These are phyloP conservation scores for Sycobia sp. DNA, from an alignment of 1,140 invertebrate species.

Conservation along the genomic window DNA sequence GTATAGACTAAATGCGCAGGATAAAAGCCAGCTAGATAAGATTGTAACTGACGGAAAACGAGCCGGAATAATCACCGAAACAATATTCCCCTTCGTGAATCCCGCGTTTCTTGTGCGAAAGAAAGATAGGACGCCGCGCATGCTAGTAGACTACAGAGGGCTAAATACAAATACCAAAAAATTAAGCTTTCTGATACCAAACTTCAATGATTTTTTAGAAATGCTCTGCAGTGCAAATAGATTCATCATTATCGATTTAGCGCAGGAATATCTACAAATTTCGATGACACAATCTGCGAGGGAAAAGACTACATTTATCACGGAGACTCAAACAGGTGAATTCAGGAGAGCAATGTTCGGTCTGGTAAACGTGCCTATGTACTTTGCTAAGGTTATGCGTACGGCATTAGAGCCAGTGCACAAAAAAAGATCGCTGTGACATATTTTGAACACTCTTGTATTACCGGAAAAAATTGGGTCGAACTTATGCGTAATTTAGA, in stretches of 20 bases:
- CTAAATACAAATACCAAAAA: neutral
- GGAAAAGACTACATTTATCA: too few relatives aligned
- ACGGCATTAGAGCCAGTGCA: too few relatives aligned
- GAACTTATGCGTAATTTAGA: slow-evolving; percentile 26
- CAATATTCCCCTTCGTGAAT: too few relatives aligned
- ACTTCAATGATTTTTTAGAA: slow-evolving; percentile 3
- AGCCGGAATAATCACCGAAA: too few relatives aligned
- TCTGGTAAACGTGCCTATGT: slow-evolving; percentile 11
- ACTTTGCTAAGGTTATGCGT: slow-evolving; percentile 24
- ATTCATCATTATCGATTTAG: too few relatives aligned
- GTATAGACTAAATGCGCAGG: too few relatives aligned
- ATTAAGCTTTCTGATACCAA: neutral
- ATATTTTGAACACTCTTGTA: slow-evolving; percentile 42
- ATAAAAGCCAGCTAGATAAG: too few relatives aligned
- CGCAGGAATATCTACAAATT: too few relatives aligned
- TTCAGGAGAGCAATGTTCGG: slow-evolving; percentile 12
- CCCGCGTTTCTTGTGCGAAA: neutral
- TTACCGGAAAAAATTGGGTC: slow-evolving; percentile 31
- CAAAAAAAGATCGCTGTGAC: neutral
- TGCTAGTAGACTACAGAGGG: neutral
- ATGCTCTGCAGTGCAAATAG: too few relatives aligned
- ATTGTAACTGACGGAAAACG: too few relatives aligned
- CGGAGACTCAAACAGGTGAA: neutral
- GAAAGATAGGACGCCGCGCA: slow-evolving; percentile 3
- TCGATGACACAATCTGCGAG: too few relatives aligned